Conservation (phyloP, 2,888 invertebrate genomes). For the Bembecia ichneumoniformis region DNA sequence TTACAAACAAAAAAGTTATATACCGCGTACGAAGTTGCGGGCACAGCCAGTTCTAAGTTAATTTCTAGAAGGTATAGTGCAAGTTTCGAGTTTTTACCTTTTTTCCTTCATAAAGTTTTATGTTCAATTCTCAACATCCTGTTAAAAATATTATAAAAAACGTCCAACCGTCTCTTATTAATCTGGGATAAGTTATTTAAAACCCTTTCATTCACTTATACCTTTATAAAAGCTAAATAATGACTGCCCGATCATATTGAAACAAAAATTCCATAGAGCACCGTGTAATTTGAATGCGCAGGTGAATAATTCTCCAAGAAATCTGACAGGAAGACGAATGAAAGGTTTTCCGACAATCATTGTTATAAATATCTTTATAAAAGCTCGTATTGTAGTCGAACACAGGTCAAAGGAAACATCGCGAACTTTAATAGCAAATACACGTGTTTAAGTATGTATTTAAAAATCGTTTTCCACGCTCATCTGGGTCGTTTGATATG, state of each 20-base stretch:
- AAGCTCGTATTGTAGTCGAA: neutral
- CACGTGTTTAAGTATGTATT: neutral
- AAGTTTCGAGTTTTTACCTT: too few species aligned
- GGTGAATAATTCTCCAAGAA: slow-evolving; percentile 5
- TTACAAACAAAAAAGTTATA: too few species aligned
- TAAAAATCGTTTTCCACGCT: neutral
- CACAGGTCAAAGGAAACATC: neutral
- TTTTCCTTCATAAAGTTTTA: too few species aligned
- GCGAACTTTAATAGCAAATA: neutral
- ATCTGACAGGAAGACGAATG: slow-evolving; percentile 13
- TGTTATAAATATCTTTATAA: neutral
- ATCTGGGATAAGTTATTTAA: too few species aligned
- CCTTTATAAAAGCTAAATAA: too few species aligned
- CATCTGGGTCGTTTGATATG: neutral
- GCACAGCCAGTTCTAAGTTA: too few species aligned
- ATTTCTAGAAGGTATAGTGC: too few species aligned
- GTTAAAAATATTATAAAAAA: too few species aligned
- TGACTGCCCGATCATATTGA: neutral
- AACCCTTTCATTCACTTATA: too few species aligned
- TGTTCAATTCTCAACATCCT: too few species aligned
- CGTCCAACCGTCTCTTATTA: too few species aligned
- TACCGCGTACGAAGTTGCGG: too few species aligned
- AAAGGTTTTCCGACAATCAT: slow-evolving; percentile 15
- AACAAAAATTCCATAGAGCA: neutral
- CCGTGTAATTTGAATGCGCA: neutral